These are phyloP conservation scores for Megalopta genalis DNA, from an alignment of 1,140 invertebrate genomes.

Conservation along the genomic window DNA sequence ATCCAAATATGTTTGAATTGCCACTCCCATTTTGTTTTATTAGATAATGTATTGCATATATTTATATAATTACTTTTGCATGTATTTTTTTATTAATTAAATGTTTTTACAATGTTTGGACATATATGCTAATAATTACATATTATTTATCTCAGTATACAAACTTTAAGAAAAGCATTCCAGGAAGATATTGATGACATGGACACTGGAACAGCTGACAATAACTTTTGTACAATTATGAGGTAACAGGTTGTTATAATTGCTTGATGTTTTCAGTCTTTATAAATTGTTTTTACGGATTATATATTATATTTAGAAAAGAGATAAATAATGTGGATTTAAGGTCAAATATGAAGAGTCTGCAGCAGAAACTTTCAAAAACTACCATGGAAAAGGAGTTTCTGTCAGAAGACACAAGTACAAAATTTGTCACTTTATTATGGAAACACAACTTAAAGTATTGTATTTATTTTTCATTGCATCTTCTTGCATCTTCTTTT, in stretches of 20 bases:
- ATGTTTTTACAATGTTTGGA: not conserved
- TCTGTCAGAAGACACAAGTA: slow-evolving; percentile 51
- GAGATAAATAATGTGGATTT: slow-evolving; percentile 67
- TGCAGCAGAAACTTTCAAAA: slow-evolving; percentile 73
- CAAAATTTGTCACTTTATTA: too few relatives aligned
- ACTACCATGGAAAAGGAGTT: slow-evolving; percentile 58
- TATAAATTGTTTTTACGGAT: slow-evolving; percentile 1
- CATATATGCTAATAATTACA: slow-evolving; percentile 27
- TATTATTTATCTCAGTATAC: slow-evolving; percentile 77
- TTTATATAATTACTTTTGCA: too few relatives aligned
- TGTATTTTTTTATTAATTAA: too few relatives aligned
- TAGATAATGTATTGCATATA: too few relatives aligned
- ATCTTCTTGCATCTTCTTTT: too few relatives aligned
- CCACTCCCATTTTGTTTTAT: too few relatives aligned
- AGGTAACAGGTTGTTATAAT: slow-evolving; percentile 59
- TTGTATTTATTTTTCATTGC: too few relatives aligned
- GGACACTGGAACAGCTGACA: slow-evolving; percentile 69
- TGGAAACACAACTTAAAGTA: too few relatives aligned
- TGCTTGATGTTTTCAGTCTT: not conserved
- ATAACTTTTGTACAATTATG: slow-evolving; percentile 70
- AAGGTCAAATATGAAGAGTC: slow-evolving; percentile 67
- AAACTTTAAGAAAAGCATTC: slow-evolving; percentile 79
- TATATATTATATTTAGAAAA: slow-evolving; percentile 67
- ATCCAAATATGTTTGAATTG: too few relatives aligned
- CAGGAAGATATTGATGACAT: slow-evolving; percentile 80